Evolutionary conservation across 1,140 invertebrate species (phyloP).

Genomic region (Calliopsis andreniformis): DNA sequence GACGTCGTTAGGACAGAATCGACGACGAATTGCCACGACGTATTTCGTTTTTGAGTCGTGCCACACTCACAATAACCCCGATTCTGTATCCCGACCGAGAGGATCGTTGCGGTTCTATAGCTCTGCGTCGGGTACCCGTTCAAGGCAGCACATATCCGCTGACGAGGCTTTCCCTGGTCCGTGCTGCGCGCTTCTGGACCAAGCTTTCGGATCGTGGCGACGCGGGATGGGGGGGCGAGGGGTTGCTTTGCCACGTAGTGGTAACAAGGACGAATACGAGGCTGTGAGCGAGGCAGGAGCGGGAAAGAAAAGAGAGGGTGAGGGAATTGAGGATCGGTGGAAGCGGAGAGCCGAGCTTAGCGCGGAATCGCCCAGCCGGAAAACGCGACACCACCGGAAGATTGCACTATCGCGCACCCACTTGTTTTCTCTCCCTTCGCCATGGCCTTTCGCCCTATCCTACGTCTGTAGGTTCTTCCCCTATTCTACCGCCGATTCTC

Average conservation of each 20-base stretch:
- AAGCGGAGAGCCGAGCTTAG: slow-evolving; percentile 64
- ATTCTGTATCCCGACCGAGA: slow-evolving; percentile 27
- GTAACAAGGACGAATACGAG: slow-evolving; percentile 38
- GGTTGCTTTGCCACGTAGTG: slow-evolving; percentile 17
- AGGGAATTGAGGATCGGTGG: slow-evolving; percentile 61
- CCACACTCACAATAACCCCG: slow-evolving; percentile 45
- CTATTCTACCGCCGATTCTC: slow-evolving; percentile 26
- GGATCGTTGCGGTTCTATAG: slow-evolving; percentile 48
- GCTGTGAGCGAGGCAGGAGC: background rate
- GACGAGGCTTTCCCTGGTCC: slow-evolving; percentile 59
- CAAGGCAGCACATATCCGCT: slow-evolving; percentile 59
- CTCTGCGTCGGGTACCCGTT: slow-evolving; percentile 63
- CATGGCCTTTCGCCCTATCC: slow-evolving; percentile 47
- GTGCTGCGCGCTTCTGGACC: slow-evolving; percentile 14
- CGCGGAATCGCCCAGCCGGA: slow-evolving; percentile 69
- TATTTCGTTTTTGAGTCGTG: slow-evolving; percentile 24
- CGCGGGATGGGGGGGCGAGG: slow-evolving; percentile 24
- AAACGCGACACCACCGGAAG: slow-evolving; percentile 75
- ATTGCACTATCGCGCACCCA: slow-evolving; percentile 75
- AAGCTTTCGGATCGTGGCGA: slow-evolving; percentile 19
- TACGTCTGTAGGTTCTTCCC: slow-evolving; percentile 18
- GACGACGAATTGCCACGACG: slow-evolving; percentile 46
- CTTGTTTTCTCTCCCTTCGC: slow-evolving; percentile 70
- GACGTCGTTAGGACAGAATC: slow-evolving; percentile 30
- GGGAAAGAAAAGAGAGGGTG: slow-evolving; percentile 32